phyloP scores from a whole-genome alignment of 2,888 invertebrate genomes.

The Falcaria lacertinaria region DNA sequence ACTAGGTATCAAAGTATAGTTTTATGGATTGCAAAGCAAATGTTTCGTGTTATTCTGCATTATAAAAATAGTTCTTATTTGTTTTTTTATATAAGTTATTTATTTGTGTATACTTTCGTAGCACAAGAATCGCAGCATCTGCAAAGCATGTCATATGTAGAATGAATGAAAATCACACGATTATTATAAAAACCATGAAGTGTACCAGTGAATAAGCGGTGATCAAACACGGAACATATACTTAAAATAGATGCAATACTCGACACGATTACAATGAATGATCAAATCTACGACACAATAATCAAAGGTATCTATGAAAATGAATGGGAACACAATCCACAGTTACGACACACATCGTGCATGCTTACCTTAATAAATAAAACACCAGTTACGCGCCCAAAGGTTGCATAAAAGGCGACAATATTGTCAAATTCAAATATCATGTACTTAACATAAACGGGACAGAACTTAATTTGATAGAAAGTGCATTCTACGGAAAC shows the following conservation, averaged over 20 bases:
- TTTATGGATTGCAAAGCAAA: too few species aligned
- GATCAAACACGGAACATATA: not conserved
- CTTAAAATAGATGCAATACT: not conserved
- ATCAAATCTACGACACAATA: constrained; percentile 14
- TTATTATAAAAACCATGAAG: constrained; percentile 10
- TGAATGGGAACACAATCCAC: constrained; percentile 27
- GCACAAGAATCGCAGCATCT: constrained; percentile 20
- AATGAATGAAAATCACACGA: constrained; percentile 12
- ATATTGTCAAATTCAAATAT: constrained; percentile 72
- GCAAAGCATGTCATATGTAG: constrained; percentile 27
- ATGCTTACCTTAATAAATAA: constrained; percentile 78
- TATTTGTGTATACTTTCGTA: constrained; percentile 20
- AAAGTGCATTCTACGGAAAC: constrained; percentile 71
- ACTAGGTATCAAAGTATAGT: too few species aligned
- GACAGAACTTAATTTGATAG: constrained; percentile 63
- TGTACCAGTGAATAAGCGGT: constrained; percentile 13
- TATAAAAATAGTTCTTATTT: too few species aligned
- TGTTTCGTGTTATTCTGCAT: too few species aligned
- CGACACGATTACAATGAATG: not conserved
- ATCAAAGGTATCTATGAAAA: constrained; percentile 27
- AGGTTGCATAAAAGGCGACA: constrained; percentile 79
- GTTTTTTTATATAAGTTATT: not conserved
- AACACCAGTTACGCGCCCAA: constrained; percentile 77
- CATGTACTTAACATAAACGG: constrained; percentile 67
- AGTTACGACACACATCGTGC: constrained; percentile 66